These are phyloP conservation scores for Clunio marinus DNA, from an alignment of 2,888 invertebrate species.

Conservation along the genomic window DNA sequence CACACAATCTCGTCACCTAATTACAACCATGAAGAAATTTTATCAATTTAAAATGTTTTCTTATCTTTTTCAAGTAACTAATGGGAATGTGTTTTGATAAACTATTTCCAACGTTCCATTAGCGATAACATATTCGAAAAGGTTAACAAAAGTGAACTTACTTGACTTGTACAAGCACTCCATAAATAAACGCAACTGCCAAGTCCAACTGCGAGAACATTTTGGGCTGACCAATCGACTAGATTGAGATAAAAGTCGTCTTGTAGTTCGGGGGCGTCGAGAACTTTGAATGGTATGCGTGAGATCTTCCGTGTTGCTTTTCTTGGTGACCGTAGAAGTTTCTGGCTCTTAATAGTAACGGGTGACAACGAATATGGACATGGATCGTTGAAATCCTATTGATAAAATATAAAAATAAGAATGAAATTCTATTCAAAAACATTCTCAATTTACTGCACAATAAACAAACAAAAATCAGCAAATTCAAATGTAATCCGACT, in stretches of 20 bases:
- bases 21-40: slow-evolving; percentile 9
- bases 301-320: slow-evolving; percentile 99
- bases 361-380: slow-evolving; percentile 93
- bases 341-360: slow-evolving; percentile 91
- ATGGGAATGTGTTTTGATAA: background rate
- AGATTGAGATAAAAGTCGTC: slow-evolving; percentile 99
- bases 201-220: slow-evolving; percentile 95
- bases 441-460: background rate
- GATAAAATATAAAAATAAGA: slow-evolving; percentile 43
- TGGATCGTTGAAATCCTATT: slow-evolving; percentile 72
- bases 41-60: background rate
- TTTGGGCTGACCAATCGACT: slow-evolving; percentile 99
- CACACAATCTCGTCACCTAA: slow-evolving; percentile 88
- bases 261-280: slow-evolving; percentile 94
- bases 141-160: too few species aligned
- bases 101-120: background rate
- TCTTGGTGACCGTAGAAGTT: slow-evolving; percentile 86
- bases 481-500: too few species aligned
- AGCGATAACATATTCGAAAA: background rate
- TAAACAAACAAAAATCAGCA: too few species aligned
- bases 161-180: slow-evolving; percentile 98
- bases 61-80: background rate
- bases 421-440: background rate
- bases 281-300: slow-evolving; percentile 94
- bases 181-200: slow-evolving; percentile 97